Base-by-base conservation (phyloP, 2,888 invertebrate species). In the Microplitis deprimator region DNA sequence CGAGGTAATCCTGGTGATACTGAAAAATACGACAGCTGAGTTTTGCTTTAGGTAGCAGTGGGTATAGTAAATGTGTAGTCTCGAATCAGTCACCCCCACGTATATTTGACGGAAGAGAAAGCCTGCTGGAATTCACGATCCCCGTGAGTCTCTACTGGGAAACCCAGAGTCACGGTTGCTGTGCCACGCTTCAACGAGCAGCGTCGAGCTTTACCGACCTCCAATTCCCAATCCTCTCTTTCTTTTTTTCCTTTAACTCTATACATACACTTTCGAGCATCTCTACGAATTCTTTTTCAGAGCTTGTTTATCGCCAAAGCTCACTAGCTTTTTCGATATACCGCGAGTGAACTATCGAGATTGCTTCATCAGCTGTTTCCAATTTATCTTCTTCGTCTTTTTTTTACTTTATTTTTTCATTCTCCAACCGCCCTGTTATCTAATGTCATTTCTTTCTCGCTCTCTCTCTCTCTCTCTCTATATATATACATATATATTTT, bases 311-410 rank as follows among this genome's bases (percentile, higher is more conserved):
- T 50, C 60, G 67, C 60, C 60, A 59, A 60, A 38, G 59, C 59
- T 16, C 68, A 60, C 20, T 62, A 68, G 61, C 64, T 70, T 77
- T 68, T 69, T 73, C 62, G 60, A 73, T 73, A 62, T 72, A 59
- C 20, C 62, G 17, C 38, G 64, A 69, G 59, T 38, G 69, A 68
- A 40, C 40, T n/a, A 69, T 40, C 64, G 62, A 64, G 64, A 75
- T 73, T 76, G 76, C 76, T 76, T 72, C 76, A 76, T 76, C 76
- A 76, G 76, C 72, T 72, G 50, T 68, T 76, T 76, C 61, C 76
- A 73, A 76, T 72, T 73, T 68, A 72, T 76, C 76, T 73, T 40
- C 13, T n/a, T 70, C 29, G 10, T 29, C 16, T 74, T 68, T 39
- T 67, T 62, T 2, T 29, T 29, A 29, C 29, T 29, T 13, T 10